Percentiles rank a stretch among this genome's conserved stretches.
These are phyloP conservation scores for Neocrepidodera transversa DNA, from an alignment of 2,888 invertebrate genomes.

Conservation along the genomic window DNA sequence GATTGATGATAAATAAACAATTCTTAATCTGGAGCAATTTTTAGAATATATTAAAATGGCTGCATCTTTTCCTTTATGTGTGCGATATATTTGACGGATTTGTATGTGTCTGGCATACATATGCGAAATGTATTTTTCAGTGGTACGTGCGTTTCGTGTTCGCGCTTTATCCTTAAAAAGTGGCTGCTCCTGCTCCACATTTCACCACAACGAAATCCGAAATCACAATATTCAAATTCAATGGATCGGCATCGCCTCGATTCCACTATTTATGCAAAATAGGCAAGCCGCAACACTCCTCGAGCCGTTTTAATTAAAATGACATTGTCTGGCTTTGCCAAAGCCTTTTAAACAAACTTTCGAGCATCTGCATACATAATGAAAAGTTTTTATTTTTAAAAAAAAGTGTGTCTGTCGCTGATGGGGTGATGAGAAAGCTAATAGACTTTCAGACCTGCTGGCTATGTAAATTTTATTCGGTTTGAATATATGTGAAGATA, in stretches of 20 bases:
- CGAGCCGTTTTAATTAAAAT: conserved; percentile 33
- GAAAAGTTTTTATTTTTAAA: conserved; percentile 30
- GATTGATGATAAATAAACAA: no score
- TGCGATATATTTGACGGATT: no score
- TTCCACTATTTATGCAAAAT: conserved; percentile 34
- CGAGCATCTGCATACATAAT: conserved; percentile 33
- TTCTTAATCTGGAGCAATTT: no score
- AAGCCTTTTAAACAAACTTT: conserved; percentile 33
- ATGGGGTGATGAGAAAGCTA: conserved; percentile 23
- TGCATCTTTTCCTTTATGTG: no score
- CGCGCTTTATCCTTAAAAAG: neutral
- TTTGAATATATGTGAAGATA: conserved; percentile 4
- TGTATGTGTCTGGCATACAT: no score
- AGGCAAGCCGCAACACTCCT: conserved; percentile 24
- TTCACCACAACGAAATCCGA: conserved; percentile 9
- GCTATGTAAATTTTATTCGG: conserved; percentile 11
- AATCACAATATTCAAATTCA: conserved; percentile 35
- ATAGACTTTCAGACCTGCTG: conserved; percentile 24
- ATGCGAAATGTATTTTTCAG: neutral
- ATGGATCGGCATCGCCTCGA: conserved; percentile 30
- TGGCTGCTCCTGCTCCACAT: neutral
- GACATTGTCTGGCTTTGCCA: conserved; percentile 29
- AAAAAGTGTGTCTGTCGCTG: conserved; percentile 22
- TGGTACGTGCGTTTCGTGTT: neutral
- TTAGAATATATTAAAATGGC: no score